Percentiles rank a stretch among this genome's conserved stretches.
Conservation (phyloP, 2,888 invertebrate species). For the Aleiodes leptofemur region DNA sequence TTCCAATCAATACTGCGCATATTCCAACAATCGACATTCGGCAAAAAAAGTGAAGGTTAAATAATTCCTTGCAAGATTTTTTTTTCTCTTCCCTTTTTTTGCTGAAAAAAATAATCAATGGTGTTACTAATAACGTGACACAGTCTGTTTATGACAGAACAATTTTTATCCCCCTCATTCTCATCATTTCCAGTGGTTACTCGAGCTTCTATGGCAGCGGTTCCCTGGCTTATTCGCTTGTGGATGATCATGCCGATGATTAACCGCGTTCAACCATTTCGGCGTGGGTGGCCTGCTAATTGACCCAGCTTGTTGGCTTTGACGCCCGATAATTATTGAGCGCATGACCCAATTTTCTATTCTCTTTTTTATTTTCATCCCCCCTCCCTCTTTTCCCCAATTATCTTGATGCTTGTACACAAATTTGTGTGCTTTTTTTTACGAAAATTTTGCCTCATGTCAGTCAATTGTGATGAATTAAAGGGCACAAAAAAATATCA, state of each 20-base stretch:
- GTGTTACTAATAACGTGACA: background rate
- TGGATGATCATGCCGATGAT: constrained; percentile 38
- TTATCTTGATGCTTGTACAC: constrained; percentile 11
- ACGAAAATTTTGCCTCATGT: background rate
- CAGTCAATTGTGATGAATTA: constrained; percentile 12
- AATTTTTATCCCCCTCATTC: background rate
- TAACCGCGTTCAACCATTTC: constrained; percentile 41
- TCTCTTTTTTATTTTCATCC: constrained; percentile 14
- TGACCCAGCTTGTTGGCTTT: constrained; percentile 43
- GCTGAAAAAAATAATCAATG: background rate
- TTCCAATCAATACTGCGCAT: too few species aligned
- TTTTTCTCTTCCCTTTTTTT: constrained; percentile 15
- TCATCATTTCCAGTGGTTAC: constrained; percentile 26
- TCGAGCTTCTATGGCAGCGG: constrained; percentile 16
- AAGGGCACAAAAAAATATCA: background rate
- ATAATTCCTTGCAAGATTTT: background rate
- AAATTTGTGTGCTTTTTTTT: background rate
- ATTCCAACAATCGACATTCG: too few species aligned
- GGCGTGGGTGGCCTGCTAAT: constrained; percentile 37
- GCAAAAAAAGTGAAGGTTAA: too few species aligned
- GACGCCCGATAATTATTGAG: constrained; percentile 45
- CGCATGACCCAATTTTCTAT: constrained; percentile 32
- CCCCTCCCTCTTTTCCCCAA: background rate
- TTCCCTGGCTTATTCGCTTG: constrained; percentile 15
- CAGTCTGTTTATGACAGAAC: constrained; percentile 12